A percentile compares a stretch with the other conserved stretches of the same genome.
Evolutionary conservation across 2,113 vertebrate genomes (phyloP).

Genomic region (Tinamus guttatus): DNA sequence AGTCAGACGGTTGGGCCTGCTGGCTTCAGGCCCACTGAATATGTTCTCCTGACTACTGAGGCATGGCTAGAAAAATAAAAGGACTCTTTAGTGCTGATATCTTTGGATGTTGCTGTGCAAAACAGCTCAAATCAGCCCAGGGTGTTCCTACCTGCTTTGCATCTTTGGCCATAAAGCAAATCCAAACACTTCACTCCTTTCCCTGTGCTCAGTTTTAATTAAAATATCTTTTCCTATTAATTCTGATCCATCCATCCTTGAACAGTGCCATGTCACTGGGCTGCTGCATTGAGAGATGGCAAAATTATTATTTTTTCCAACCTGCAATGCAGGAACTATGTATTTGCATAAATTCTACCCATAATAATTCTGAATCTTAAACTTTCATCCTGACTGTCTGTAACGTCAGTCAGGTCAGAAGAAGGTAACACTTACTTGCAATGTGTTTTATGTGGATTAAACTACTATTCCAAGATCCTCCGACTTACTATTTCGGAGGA

Average conservation of each 20-base stretch:
- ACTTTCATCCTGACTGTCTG: not conserved
- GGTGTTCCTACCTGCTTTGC: slow-evolving; percentile 39
- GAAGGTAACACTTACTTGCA: not conserved
- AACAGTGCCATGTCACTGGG: not conserved
- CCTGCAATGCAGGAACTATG: not conserved
- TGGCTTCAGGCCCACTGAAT: slow-evolving; percentile 38
- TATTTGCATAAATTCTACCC: slow-evolving; percentile 5
- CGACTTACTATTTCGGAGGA: not conserved
- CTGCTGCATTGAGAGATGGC: not conserved
- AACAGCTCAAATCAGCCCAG: slow-evolving; percentile 8
- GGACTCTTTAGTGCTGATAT: slow-evolving; percentile 26
- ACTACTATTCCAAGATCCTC: too few species aligned
- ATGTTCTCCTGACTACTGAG: slow-evolving; percentile 44
- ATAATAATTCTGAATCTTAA: not conserved
- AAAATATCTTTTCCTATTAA: not conserved
- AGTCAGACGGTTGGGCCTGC: slow-evolving; percentile 31
- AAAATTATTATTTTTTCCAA: not conserved
- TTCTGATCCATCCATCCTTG: not conserved
- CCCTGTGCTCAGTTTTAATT: not conserved
- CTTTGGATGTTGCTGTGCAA: not conserved
- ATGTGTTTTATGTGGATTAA: not conserved
- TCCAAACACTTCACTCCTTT: not conserved
- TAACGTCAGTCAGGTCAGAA: not conserved
- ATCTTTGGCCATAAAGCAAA: slow-evolving; percentile 27
- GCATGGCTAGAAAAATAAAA: slow-evolving; percentile 13